A percentile compares a stretch with the other conserved stretches of the same genome.
Conservation (phyloP, 2,797 vertebrate species). For the Intellagama lesueurii region DNA sequence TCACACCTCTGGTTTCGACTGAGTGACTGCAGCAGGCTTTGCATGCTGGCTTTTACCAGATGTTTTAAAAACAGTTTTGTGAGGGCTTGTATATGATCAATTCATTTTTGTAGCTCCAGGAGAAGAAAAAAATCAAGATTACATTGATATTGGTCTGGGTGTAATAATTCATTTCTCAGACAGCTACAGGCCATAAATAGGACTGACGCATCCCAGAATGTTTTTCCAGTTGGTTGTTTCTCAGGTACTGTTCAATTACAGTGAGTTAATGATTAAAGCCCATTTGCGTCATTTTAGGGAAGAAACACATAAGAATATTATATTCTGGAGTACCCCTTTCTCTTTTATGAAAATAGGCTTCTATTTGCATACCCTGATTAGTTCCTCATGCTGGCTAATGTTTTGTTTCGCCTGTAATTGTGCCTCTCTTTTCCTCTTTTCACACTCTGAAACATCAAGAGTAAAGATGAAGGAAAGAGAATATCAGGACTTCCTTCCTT, state of each 20-base stretch:
- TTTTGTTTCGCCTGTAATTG: constrained; percentile 26
- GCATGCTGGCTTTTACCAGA: constrained; percentile 52
- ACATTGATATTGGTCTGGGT: constrained; percentile 62
- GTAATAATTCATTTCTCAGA: constrained; percentile 66
- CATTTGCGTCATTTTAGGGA: constrained; percentile 49
- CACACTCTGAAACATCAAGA: not conserved
- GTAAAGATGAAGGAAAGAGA: too few relatives aligned
- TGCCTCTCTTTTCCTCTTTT: not conserved
- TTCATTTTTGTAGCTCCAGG: constrained; percentile 63
- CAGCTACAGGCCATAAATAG: constrained; percentile 54
- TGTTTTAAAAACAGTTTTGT: constrained; percentile 49
- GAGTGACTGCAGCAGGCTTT: constrained; percentile 44
- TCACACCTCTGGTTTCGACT: constrained; percentile 22
- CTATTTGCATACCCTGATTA: not conserved
- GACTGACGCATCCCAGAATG: constrained; percentile 44
- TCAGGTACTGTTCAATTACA: constrained; percentile 60
- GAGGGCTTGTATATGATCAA: constrained; percentile 52
- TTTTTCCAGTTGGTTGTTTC: constrained; percentile 64
- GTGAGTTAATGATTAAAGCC: constrained; percentile 70
- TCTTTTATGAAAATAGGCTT: not conserved
- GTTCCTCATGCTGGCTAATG: constrained; percentile 18
- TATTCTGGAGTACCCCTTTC: constrained; percentile 23
- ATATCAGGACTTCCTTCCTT: not conserved
- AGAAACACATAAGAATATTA: constrained; percentile 24
- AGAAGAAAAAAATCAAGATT: constrained; percentile 59